phyloP scores from a whole-genome alignment of 1,140 invertebrate genomes.

The Bombus sylvicola region DNA sequence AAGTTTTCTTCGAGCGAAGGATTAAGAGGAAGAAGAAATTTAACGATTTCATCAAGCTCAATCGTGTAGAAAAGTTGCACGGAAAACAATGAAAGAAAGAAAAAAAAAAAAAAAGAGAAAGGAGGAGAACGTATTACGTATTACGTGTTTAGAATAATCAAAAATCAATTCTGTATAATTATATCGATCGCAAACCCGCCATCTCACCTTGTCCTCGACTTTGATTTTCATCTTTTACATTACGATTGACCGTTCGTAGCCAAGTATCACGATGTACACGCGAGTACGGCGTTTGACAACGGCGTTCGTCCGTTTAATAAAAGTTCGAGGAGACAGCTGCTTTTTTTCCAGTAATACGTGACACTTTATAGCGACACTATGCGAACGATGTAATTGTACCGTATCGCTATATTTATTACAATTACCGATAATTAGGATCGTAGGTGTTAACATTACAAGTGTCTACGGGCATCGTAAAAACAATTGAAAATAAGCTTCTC shows the following conservation, averaged over 20 bases:
- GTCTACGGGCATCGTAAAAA: neutral
- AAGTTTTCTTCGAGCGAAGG: neutral
- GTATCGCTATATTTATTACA: conserved; percentile 33
- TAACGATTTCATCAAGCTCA: conserved; percentile 26
- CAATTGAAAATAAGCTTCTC: conserved; percentile 29
- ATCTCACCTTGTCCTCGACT: neutral
- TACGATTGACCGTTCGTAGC: neutral
- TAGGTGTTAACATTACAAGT: conserved; percentile 15
- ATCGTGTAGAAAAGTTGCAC: neutral
- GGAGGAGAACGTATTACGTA: neutral
- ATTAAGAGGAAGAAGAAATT: neutral
- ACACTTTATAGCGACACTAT: neutral
- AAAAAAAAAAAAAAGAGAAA: neutral
- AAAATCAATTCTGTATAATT: conserved; percentile 13
- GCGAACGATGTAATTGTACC: conserved; percentile 2
- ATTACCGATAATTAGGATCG: conserved; percentile 31
- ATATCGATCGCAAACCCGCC: neutral
- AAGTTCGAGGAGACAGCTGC: neutral
- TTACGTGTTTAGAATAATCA: conserved; percentile 33
- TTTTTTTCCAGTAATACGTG: neutral
- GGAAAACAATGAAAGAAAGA: neutral
- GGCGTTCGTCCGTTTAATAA: neutral
- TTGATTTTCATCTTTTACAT: neutral
- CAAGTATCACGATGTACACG: neutral
- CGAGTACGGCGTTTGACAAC: neutral